Evolutionary conservation across 2,113 vertebrate species (phyloP).

Genomic region (Oxyura jamaicensis): DNA sequence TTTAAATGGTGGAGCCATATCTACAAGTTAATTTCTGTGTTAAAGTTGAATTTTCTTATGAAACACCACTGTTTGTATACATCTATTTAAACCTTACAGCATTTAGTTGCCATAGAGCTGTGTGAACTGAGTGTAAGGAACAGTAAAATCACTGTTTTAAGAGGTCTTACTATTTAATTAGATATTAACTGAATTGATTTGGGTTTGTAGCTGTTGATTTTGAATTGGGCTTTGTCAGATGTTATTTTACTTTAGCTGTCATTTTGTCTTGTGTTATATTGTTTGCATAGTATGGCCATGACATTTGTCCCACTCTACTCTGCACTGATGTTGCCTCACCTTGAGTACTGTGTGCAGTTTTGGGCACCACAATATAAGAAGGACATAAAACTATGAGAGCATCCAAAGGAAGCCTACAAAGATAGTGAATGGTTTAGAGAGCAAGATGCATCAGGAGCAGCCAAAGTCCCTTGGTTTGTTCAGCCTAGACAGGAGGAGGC

Average conservation of each 20-base stretch:
- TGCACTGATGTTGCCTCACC: background rate
- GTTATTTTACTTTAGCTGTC: background rate
- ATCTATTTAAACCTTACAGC: background rate
- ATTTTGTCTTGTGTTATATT: background rate
- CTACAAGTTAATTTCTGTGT: background rate
- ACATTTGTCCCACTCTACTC: background rate
- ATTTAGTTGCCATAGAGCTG: background rate
- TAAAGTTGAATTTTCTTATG: background rate
- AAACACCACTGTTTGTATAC: background rate
- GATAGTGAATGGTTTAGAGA: background rate
- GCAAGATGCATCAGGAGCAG: background rate
- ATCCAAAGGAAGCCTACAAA: background rate
- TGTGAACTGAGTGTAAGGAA: background rate
- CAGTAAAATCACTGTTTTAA: background rate
- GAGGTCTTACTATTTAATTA: background rate
- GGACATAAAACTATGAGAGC: background rate
- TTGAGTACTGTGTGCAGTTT: background rate
- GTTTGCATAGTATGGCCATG: background rate
- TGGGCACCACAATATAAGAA: background rate
- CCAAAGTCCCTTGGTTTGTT: background rate
- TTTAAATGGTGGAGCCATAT: background rate
- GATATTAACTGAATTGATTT: background rate
- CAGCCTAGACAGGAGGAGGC: background rate
- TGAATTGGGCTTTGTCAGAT: background rate
- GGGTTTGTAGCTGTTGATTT: background rate